Conservation (phyloP, 2,113 vertebrate species). For the Ophthalmolycus amberensis region DNA sequence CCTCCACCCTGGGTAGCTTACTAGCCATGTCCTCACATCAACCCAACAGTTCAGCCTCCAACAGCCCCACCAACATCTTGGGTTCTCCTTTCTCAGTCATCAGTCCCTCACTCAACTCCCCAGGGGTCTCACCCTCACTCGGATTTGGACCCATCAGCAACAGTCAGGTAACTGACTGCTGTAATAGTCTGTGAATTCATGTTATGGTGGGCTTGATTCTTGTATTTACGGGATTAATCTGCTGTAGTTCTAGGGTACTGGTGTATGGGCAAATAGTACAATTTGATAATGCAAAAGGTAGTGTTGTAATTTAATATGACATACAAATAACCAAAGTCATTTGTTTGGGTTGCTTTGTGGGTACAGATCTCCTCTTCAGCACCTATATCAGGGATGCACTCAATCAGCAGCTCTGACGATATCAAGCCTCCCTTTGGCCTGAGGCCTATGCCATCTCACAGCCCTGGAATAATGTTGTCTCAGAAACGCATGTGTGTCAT, state of each 20-base stretch:
- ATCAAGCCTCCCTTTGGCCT: slow-evolving; percentile 91
- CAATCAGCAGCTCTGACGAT: slow-evolving; percentile 91
- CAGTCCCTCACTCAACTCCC: slow-evolving; percentile 90
- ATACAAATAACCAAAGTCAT: neutral
- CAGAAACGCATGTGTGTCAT: slow-evolving; percentile 92
- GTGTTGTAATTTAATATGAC: neutral
- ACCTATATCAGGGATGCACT: slow-evolving; percentile 88
- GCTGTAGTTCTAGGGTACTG: neutral
- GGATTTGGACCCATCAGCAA: slow-evolving; percentile 91
- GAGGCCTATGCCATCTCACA: slow-evolving; percentile 86
- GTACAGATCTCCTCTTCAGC: slow-evolving; percentile 90
- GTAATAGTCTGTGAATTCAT: neutral
- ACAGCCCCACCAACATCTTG: slow-evolving; percentile 85
- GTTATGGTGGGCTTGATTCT: neutral
- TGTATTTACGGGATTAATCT: neutral
- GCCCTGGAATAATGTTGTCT: slow-evolving; percentile 85
- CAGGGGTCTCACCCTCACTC: slow-evolving; percentile 86
- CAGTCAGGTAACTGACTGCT: slow-evolving; percentile 83
- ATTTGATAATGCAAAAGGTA: neutral
- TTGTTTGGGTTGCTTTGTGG: slow-evolving; percentile 10
- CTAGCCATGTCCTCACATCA: slow-evolving; percentile 84
- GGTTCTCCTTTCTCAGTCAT: slow-evolving; percentile 90
- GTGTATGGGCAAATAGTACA: neutral
- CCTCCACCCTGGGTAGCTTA: slow-evolving; percentile 65
- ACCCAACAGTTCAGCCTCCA: slow-evolving; percentile 85